These are phyloP conservation scores for Gobio occitaniae DNA, from an alignment of 2,797 vertebrate genomes.

Conservation along the genomic window DNA sequence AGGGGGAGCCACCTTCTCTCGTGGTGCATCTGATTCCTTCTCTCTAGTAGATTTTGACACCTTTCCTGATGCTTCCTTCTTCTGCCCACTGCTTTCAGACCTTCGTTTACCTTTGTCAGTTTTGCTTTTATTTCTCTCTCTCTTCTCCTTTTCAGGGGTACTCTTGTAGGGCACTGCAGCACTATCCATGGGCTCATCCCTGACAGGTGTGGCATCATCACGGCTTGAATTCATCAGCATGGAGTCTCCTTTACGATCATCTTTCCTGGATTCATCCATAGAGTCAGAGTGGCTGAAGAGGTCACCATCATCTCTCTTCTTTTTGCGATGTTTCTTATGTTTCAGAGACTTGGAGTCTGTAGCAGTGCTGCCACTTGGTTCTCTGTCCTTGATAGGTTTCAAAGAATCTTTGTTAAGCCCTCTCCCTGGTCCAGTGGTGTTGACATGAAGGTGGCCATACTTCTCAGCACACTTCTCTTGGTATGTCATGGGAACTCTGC, in stretches of 20 bases:
- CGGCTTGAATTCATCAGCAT: conserved; percentile 79
- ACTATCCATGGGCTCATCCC: conserved; percentile 97
- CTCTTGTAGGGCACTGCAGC: conserved; percentile 79
- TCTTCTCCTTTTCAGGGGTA: conserved; percentile 84
- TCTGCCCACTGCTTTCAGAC: conserved; percentile 71
- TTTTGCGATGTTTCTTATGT: conserved; percentile 88
- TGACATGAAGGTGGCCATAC: conserved; percentile 69
- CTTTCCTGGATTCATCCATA: conserved; percentile 77
- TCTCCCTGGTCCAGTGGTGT: conserved; percentile 24
- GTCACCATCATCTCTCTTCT: conserved; percentile 84
- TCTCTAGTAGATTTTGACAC: conserved; percentile 70
- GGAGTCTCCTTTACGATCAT: conserved; percentile 78
- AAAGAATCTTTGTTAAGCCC: conserved; percentile 71
- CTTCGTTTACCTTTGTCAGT: conserved; percentile 84
- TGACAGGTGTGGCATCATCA: conserved; percentile 94
- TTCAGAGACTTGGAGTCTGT: conserved; percentile 83
- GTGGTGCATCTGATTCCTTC: conserved; percentile 72
- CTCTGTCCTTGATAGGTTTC: conserved; percentile 82
- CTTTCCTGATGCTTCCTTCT: conserved; percentile 69
- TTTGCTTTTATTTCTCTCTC: conserved; percentile 82
- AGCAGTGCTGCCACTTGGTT: conserved; percentile 69
- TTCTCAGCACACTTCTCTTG: conserved; percentile 78
- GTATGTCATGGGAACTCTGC: conserved; percentile 73
- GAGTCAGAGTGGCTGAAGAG: conserved; percentile 73
- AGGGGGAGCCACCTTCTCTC: conserved; percentile 74